Base-by-base conservation (phyloP, 2,113 vertebrate species). In the Fukomys damarensis region DNA sequence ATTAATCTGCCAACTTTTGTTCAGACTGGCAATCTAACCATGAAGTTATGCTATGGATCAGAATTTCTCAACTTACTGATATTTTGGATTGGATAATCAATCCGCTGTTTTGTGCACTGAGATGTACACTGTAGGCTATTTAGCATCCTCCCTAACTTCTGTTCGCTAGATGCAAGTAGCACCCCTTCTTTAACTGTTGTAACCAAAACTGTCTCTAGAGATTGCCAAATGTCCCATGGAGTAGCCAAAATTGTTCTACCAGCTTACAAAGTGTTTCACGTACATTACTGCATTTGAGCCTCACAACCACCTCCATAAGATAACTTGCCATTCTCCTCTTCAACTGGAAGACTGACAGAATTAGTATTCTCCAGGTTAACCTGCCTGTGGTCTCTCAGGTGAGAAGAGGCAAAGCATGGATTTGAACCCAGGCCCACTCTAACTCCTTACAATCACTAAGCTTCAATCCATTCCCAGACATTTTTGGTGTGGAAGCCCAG, bases 101-200 rank as follows among this genome's bases (percentile, higher is more conserved):
- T 35, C 72, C 52, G 89, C 46, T 82, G 12, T 9, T 17, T 38
- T 56, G 11, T 26, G 43, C n/a, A 2, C 4, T 41, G 16, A 7
- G 2, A 0, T 52, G 17, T 24, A 20, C 38, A 84, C 0, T 79
- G 24, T 2, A 19, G 41, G 24, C 63, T 24, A 8, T 16, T 86
- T 5, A 68, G 46, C 22, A 35, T 32, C 26, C 52, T 86, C 61
- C 54, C 58, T n/a, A 32, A 86, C 38, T 52, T 96, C 94, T 59
- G 43, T n/a, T 59, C 38, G 70, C 24, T 49, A 49, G 9, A 38
- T 35, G 32, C 24, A 63, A 61, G 11, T 14, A 80, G 17, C n/a
- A 90, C 56, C 43, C 38, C 2, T 63, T 68, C 16, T 68, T 38
- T 65, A 87, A 30, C 1, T 6, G 13, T 43, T 35, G 91, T 94